Evolutionary conservation across 2,888 invertebrate genomes (phyloP).

Genomic region (Nymphalis polychloros): DNA sequence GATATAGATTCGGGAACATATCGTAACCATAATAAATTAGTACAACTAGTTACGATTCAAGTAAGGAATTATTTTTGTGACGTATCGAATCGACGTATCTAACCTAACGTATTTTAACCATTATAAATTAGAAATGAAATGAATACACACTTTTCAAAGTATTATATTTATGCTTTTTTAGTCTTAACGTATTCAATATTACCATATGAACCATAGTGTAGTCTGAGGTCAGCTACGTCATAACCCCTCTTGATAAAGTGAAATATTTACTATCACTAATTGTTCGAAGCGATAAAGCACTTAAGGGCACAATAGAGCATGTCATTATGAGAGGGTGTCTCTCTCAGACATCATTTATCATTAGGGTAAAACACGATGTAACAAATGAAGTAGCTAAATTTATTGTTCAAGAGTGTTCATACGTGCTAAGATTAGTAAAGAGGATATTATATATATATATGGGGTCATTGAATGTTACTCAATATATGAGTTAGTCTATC

Average conservation of each 20-base stretch:
- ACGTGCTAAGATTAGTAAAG: constrained; percentile 17
- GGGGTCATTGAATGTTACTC: not conserved
- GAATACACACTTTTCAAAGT: no score
- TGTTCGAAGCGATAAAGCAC: constrained; percentile 21
- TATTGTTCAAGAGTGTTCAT: constrained; percentile 19
- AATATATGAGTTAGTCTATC: no score
- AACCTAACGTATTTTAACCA: no score
- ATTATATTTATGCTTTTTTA: no score
- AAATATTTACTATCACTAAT: constrained; percentile 13
- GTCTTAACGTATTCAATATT: no score
- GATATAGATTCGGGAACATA: no score
- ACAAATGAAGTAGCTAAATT: constrained; percentile 28
- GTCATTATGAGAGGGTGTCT: constrained; percentile 22
- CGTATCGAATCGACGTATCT: no score
- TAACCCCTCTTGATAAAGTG: not conserved
- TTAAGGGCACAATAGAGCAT: constrained; percentile 20
- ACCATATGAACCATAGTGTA: no score
- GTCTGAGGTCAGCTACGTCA: not conserved
- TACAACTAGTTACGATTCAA: no score
- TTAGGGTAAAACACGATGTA: constrained; percentile 14
- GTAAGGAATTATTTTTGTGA: no score
- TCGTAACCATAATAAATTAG: no score
- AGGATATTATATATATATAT: not conserved
- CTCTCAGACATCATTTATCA: constrained; percentile 25
- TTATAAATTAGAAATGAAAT: no score